phyloP scores from a whole-genome alignment of 2,797 vertebrate genomes.

The Trachurus trachurus region DNA sequence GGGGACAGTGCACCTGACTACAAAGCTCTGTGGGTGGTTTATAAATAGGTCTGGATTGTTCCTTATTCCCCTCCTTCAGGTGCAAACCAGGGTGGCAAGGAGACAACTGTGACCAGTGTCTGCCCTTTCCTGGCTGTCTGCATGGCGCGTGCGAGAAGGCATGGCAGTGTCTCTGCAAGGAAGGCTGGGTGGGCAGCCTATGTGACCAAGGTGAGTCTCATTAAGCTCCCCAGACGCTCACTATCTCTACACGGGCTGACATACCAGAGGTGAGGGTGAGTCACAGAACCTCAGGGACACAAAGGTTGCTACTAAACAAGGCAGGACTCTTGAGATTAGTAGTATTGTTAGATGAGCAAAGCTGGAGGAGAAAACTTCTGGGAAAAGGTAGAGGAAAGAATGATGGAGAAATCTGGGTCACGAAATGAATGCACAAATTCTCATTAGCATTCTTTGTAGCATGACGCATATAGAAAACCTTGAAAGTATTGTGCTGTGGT shows the following conservation, averaged over 20 bases:
- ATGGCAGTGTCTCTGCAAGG: slow-evolving; percentile 93
- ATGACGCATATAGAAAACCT: neutral
- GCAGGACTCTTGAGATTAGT: slow-evolving; percentile 1
- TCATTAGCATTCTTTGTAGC: neutral
- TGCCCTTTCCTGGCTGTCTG: slow-evolving; percentile 90
- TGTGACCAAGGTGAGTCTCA: slow-evolving; percentile 92
- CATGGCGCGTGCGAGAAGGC: slow-evolving; percentile 91
- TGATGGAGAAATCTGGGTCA: neutral
- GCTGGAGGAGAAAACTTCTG: neutral
- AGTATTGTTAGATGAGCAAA: slow-evolving; percentile 5
- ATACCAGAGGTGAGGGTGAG: slow-evolving; percentile 37
- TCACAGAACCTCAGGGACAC: slow-evolving; percentile 35
- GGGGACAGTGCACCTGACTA: slow-evolving; percentile 8
- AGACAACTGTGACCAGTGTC: slow-evolving; percentile 89
- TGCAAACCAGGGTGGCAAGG: slow-evolving; percentile 96
- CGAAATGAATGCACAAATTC: neutral
- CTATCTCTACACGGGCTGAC: neutral
- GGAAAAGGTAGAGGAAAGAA: neutral
- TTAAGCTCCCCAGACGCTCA: slow-evolving; percentile 25
- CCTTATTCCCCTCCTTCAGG: slow-evolving; percentile 77
- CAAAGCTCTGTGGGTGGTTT: slow-evolving; percentile 34
- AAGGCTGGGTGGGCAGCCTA: slow-evolving; percentile 93
- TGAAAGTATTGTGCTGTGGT: neutral
- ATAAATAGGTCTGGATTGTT: slow-evolving; percentile 51
- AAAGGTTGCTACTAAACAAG: neutral